Evolutionary conservation across 2,113 vertebrate genomes (phyloP).

Genomic region (Albula glossodonta): DNA sequence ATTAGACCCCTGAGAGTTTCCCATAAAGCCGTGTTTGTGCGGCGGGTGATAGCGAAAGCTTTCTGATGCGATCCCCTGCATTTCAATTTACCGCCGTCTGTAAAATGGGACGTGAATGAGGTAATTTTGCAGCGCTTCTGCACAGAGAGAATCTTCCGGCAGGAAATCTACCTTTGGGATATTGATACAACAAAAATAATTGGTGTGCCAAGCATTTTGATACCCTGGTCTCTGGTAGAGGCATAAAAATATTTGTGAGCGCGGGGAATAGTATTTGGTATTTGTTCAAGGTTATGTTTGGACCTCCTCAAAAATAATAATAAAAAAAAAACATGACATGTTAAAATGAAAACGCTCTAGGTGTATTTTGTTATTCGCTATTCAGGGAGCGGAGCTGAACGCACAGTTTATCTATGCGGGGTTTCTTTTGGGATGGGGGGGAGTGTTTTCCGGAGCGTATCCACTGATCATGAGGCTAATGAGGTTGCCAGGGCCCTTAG

Average conservation of each 20-base stretch:
- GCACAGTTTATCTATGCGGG: too few relatives aligned
- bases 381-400: not conserved
- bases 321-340: not conserved
- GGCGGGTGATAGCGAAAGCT: not conserved
- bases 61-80: not conserved
- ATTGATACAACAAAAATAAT: conserved; percentile 39
- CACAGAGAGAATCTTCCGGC: not conserved
- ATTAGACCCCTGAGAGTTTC: too few relatives aligned
- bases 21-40: too few relatives aligned
- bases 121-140: not conserved
- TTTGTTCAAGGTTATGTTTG: conserved; percentile 50
- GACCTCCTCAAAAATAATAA: conserved; percentile 18
- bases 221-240: conserved; percentile 39
- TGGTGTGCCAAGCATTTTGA: conserved; percentile 38
- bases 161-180: not conserved
- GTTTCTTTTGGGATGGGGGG: too few relatives aligned
- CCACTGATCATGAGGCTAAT: conserved; percentile 42
- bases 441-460: not conserved
- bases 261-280: conserved; percentile 31
- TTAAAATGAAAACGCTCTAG: not conserved
- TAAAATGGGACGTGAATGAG: not conserved
- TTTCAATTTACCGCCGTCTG: not conserved
- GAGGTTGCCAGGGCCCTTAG: conserved; percentile 36
- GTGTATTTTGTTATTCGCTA: conserved; percentile 1
- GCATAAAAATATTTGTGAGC: conserved; percentile 51